Conservation (phyloP, 2,888 invertebrate species). For the Cataglyphis altisquamis region DNA sequence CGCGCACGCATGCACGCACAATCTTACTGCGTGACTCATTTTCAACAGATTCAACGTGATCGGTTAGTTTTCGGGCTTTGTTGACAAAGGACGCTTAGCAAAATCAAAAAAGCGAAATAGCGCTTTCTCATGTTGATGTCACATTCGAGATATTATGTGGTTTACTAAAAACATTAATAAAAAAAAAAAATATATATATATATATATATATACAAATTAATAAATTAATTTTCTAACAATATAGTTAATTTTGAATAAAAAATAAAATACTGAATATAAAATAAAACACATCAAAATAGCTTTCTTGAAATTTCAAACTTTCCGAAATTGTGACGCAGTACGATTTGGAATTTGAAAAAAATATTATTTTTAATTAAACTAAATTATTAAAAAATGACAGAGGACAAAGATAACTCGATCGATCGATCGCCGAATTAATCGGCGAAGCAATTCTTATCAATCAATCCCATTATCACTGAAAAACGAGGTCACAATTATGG, state of each 20-base stretch:
- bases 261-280: neutral
- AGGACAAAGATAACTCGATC: neutral
- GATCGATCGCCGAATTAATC: neutral
- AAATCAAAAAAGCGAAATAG: neutral
- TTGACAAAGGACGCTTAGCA: neutral
- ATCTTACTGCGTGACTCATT: neutral
- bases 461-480: neutral
- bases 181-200: too few species aligned
- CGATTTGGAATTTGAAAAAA: neutral
- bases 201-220: neutral
- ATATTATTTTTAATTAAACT: neutral
- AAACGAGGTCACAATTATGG: neutral
- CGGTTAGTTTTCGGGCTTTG: neutral
- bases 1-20: neutral
- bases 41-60: neutral
- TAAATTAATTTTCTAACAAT: neutral
- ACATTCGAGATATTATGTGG: neutral
- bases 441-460: neutral
- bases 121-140: neutral
- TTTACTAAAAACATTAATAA: neutral
- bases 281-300: neutral
- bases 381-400: constrained; percentile 2
- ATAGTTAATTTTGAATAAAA: neutral
- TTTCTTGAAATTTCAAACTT: neutral
- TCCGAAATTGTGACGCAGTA: neutral